Base-by-base conservation (phyloP, 2,797 vertebrate genomes). In the Oryzias sinensis region DNA sequence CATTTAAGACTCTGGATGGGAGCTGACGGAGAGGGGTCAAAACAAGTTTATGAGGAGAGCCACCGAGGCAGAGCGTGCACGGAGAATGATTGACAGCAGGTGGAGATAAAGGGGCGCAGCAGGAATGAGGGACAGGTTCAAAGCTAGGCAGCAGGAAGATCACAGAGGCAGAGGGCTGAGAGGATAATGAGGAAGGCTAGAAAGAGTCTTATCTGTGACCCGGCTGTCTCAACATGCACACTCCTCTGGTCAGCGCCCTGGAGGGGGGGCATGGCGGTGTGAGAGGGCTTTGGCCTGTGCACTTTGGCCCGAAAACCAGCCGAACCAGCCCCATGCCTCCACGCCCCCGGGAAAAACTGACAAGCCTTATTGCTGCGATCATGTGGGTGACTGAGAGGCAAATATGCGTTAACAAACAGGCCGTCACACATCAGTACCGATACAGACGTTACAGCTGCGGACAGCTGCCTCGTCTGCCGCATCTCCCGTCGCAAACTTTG, bases 151-250 rank as follows among this genome's bases (percentile, higher is more conserved):
- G 56, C 17, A 13, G 53, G 45, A 44, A 68, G 87, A 78, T 77
- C 43, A 76, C 49, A 78, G 65, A 49, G 77, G 74, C 57, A 27
- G 60, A 59, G 56, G 8, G 29, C 29, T 33, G 29, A 33, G 29
- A 37, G 33, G 33, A 37, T 37, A 37, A 37, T 37, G 66, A 59
- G 69, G 77, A 53, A 79, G 73, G 47, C 58, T 72, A 76, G 67
- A 82, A 79, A 77, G 77, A 72, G 79, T 49, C 72, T 87, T 88
- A 88, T 88, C 88, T 83, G 74, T 82, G 81, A 76, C 73, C 80
- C 83, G 87, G 88, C 84, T 87, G 88, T 77, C 79, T 61, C 83
- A 79, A 87, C 86, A 85, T 81, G 85, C 73, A 82, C 76, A 76
- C 80, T 83, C 76, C 76, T 73, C 66, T 76, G 75, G 75, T 85